Base-by-base conservation (phyloP, 2,888 invertebrate species). In the Limenitis camilla region DNA sequence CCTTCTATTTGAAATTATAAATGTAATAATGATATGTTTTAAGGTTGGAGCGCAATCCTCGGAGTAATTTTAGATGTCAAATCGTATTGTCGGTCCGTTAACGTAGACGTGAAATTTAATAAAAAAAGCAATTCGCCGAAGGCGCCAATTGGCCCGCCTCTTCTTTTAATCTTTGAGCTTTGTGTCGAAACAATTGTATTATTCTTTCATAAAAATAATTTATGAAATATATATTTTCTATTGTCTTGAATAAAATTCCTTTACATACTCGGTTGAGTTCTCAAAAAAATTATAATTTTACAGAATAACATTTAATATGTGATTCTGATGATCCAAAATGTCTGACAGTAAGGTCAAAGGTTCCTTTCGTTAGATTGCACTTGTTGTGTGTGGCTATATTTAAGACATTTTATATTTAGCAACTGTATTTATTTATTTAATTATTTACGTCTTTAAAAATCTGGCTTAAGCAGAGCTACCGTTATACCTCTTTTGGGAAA, bases 21-120 rank as follows among this genome's bases (percentile, higher is more conserved):
- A 31, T 9, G 32, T 30, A 29, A 40, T 35, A 32, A 30, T 40
- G 30, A 48, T 8, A 11, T 41, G 33, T 49, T 41, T 6, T 36
- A 36, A 46, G 27, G 28, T 43, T 19, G 5, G 42, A 27, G 27
- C 31, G 31, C 40, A 35, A 27, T 41, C 32, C 32, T 47, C 35
- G 11, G 30, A 51, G 51, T 40, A 43, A 55, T 55, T 55, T 55
- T 47, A 51, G 47, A 51, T 41, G 51, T 52, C 55, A 55, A 55
- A 51, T 55, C 40, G 29, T 40, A 48, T 52, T 55, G 50, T 35
- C 38, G 44, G 30, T 28, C 32, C 44, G 36, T 55, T 51, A 44
- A 48, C 35, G 44, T 48, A 38, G 38, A 52, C 55, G 48, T 36
- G 40, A 51, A 47, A 55, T 52, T 55, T 52, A 48, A 52, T 52